These are phyloP conservation scores for Iselma pallidipennis DNA, from an alignment of 2,888 invertebrate species.

Conservation along the genomic window DNA sequence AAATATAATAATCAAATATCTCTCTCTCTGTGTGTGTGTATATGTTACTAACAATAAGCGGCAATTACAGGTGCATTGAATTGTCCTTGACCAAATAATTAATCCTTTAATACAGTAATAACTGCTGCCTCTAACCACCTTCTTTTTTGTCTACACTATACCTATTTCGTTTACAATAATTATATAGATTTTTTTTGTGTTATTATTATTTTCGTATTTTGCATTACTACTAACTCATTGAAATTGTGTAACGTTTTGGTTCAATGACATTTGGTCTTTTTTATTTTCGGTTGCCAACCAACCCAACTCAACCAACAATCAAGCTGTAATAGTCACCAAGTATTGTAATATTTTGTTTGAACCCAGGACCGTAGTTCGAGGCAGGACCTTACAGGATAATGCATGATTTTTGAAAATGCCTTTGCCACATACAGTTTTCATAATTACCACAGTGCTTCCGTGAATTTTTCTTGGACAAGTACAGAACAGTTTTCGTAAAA, in stretches of 20 bases:
- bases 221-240: background rate
- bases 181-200: background rate
- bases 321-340: background rate
- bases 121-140: background rate
- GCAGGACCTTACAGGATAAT: too few relatives aligned
- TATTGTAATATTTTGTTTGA: too few relatives aligned
- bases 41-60: background rate
- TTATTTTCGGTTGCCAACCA: background rate
- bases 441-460: too few relatives aligned
- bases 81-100: background rate
- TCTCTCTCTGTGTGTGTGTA: too few relatives aligned
- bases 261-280: background rate
- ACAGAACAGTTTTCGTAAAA: too few relatives aligned
- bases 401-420: too few relatives aligned
- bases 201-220: background rate
- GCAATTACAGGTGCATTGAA: background rate
- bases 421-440: too few relatives aligned
- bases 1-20: too few relatives aligned
- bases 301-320: background rate
- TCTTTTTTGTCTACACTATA: background rate
- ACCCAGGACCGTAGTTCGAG: too few relatives aligned
- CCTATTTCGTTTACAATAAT: background rate
- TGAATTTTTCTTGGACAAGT: too few relatives aligned
- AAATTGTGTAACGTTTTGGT: background rate
- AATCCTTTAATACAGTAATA: background rate